These are phyloP conservation scores for Ianthella basta DNA, from an alignment of 37 sponge, comb jelly and placozoan genomes.

Conservation along the genomic window DNA sequence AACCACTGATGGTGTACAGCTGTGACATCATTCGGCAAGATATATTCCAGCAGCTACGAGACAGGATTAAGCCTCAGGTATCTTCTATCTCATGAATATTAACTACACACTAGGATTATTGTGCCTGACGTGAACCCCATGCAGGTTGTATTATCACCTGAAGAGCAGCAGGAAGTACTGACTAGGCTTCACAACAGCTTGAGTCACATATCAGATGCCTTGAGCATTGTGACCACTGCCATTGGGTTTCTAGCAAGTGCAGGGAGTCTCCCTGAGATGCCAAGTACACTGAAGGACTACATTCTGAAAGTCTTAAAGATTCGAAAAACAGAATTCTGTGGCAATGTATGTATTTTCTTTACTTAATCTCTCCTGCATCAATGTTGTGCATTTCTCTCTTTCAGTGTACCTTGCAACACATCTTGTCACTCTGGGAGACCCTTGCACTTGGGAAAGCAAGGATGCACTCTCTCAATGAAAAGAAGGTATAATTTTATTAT, in stretches of 20 bases:
- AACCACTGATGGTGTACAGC: slow-evolving; percentile 45
- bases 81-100: background rate
- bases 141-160: slow-evolving; percentile 36
- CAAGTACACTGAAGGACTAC: slow-evolving; percentile 37
- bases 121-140: background rate
- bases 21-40: slow-evolving; percentile 45
- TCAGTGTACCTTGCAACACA: slow-evolving; percentile 35
- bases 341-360: slow-evolving; percentile 21
- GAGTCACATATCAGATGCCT: slow-evolving; percentile 39
- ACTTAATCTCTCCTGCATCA: no score
- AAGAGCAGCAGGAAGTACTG: slow-evolving; percentile 45
- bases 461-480: slow-evolving; percentile 34
- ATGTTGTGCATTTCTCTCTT: no score
- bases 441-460: slow-evolving; percentile 54
- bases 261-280: slow-evolving; percentile 41
- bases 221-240: slow-evolving; percentile 64
- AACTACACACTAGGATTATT: background rate
- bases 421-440: slow-evolving; percentile 73
- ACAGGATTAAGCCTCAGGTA: slow-evolving; percentile 48
- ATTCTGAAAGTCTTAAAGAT: slow-evolving; percentile 51
- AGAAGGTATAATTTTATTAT: slow-evolving; percentile 17
- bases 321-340: slow-evolving; percentile 39
- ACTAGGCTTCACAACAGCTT: slow-evolving; percentile 33
- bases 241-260: slow-evolving; percentile 66
- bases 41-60: slow-evolving; percentile 45